Evolutionary conservation across 2,113 vertebrate genomes (phyloP), one percentile per base, ranked within the genome.

Genomic region (Poecilia latipinna): DNA sequence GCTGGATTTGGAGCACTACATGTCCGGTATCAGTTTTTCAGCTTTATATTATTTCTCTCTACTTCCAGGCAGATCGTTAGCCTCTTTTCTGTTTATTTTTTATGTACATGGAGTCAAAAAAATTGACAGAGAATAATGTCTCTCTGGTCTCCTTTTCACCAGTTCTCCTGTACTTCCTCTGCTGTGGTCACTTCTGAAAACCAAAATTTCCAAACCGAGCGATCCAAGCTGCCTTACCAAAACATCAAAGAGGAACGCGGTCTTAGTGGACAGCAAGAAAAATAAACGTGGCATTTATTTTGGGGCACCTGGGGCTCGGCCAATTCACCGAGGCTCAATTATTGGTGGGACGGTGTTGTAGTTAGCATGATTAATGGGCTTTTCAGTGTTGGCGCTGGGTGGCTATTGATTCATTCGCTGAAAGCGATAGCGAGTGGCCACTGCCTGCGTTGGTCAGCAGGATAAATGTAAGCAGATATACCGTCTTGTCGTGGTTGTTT

Each of bases 331-430:
- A 68, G 79, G 75, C 86, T 89, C 88, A 86, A 93, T 93, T 92
- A 89, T 88, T 89, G 91, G 92, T 91, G 83, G 77, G 62, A 80
- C 61, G 70, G 51, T 73, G 63, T 86, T 82, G 76, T 82, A 85
- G 79, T 76, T 82, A 57, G 29, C 54, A 76, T 89, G 90, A 94
- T 93, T 89, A 85, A 93, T 93, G 80, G 83, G 82, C 69, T 70
- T 83, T 87, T 82, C 88, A 78, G 77, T 92, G 88, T 92, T 92
- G 80, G 79, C 92, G 72, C 92, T 93, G 91, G 90, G 87, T 86
- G 86, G 89, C 88, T 91, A 92, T 92, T 90, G 88, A 82, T 89
- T 91, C 77, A 82, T 88, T 89, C 39, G 72, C 79, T 88, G 90
- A 90, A 92, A 93, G 80, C 86, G 70, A 93, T 88, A 90, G 88